These are phyloP conservation scores for Tenthredo distinguenda DNA, from an alignment of 2,888 invertebrate genomes.

Conservation along the genomic window DNA sequence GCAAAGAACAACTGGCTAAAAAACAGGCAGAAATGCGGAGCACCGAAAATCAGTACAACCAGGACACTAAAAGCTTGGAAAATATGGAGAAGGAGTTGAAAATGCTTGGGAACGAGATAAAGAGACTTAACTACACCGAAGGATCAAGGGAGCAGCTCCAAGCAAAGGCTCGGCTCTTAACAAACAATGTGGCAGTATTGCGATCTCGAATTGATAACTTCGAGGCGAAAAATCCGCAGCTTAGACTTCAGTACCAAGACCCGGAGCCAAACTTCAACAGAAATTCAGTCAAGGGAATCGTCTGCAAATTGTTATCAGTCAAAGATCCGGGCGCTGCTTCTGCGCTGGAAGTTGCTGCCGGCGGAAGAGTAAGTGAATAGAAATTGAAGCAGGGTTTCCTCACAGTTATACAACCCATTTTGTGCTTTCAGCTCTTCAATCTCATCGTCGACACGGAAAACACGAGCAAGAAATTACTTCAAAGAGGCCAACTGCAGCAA, in stretches of 20 bases:
- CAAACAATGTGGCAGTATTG: constrained; percentile 80
- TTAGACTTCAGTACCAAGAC: constrained; percentile 87
- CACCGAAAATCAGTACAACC: constrained; percentile 84
- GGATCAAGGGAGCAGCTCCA: constrained; percentile 81
- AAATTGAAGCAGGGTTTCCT: background rate
- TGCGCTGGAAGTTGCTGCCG: constrained; percentile 93
- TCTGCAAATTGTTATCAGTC: constrained; percentile 89
- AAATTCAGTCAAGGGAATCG: constrained; percentile 86
- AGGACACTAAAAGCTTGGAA: constrained; percentile 83
- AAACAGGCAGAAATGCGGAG: constrained; percentile 85
- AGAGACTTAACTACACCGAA: constrained; percentile 82
- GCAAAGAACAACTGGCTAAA: constrained; percentile 82
- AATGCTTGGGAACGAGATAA: constrained; percentile 80
- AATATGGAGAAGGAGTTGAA: constrained; percentile 81
- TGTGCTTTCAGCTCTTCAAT: constrained; percentile 86
- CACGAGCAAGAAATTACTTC: constrained; percentile 91
- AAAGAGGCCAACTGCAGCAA: constrained; percentile 88
- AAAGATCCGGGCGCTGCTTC: constrained; percentile 85
- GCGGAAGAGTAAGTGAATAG: constrained; percentile 86
- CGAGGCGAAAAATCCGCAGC: constrained; percentile 81
- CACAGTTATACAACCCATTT: background rate
- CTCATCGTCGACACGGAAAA: constrained; percentile 93
- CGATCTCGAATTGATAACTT: constrained; percentile 82
- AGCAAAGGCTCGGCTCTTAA: constrained; percentile 79
- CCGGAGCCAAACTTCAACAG: constrained; percentile 88